Evolutionary conservation across 1,140 invertebrate genomes (phyloP).

Genomic region (Bombus haemorrhoidalis): DNA sequence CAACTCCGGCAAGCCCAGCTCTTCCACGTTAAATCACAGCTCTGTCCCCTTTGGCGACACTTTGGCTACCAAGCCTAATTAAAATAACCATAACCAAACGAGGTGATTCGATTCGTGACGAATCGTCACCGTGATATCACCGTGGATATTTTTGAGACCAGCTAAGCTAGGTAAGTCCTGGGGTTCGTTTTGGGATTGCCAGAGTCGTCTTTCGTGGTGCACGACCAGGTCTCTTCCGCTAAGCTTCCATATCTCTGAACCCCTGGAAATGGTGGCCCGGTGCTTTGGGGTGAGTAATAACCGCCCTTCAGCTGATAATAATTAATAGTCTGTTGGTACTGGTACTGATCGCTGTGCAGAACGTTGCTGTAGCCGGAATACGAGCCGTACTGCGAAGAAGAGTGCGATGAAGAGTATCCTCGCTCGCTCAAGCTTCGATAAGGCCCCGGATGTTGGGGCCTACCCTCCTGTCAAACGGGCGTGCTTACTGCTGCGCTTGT

Average conservation of each 20-base stretch:
- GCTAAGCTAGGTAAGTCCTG: conserved; percentile 75
- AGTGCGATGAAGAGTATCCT: conserved; percentile 77
- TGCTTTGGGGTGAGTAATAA: conserved; percentile 80
- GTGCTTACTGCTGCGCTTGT: conserved; percentile 80
- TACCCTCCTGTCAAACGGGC: conserved; percentile 81
- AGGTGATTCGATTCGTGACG: background rate
- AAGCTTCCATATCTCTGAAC: conserved; percentile 80
- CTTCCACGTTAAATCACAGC: background rate
- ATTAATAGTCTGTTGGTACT: conserved; percentile 69
- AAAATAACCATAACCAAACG: background rate
- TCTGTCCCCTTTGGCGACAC: background rate
- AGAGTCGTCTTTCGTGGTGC: conserved; percentile 60
- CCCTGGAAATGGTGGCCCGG: conserved; percentile 76
- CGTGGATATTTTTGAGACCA: background rate
- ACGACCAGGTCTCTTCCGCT: conserved; percentile 78
- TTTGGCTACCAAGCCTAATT: background rate
- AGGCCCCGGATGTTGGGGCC: conserved; percentile 79
- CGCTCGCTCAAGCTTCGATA: conserved; percentile 80
- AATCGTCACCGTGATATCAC: background rate
- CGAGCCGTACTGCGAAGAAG: conserved; percentile 77
- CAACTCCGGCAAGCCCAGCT: background rate
- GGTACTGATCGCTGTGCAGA: conserved; percentile 64
- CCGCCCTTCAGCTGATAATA: conserved; percentile 77
- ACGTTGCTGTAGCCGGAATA: conserved; percentile 79
- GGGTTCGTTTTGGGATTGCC: conserved; percentile 63